Percentiles rank a stretch among this genome's conserved stretches.
These are phyloP conservation scores for Eumacrocentrus americanus DNA, from an alignment of 2,888 invertebrate genomes.

Conservation along the genomic window DNA sequence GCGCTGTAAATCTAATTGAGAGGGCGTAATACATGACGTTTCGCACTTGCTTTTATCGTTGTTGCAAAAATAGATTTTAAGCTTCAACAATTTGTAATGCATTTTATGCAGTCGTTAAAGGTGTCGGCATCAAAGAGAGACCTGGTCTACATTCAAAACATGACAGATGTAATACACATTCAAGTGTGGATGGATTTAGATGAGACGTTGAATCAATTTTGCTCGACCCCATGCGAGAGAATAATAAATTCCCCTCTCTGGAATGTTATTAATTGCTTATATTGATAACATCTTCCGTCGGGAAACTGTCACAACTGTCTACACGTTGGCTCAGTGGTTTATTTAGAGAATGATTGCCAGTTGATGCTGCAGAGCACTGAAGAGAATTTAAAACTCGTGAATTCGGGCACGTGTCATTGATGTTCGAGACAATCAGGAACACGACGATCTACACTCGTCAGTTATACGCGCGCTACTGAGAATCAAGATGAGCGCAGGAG, in stretches of 20 bases:
- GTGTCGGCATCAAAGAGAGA: too few relatives aligned
- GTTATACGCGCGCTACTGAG: constrained; percentile 46
- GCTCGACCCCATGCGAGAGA: constrained; percentile 23
- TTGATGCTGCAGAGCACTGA: too few relatives aligned
- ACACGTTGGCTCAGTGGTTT: too few relatives aligned
- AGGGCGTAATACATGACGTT: constrained; percentile 10
- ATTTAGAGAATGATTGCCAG: too few relatives aligned
- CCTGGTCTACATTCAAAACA: not conserved
- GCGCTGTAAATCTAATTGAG: constrained; percentile 20
- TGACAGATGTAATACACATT: not conserved
- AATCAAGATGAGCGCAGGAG: constrained; percentile 19
- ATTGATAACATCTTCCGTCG: constrained; percentile 8
- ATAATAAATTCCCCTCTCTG: not conserved
- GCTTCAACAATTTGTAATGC: not conserved
- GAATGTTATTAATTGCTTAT: constrained; percentile 7
- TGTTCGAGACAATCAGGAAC: constrained; percentile 18
- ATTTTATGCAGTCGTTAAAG: too few relatives aligned
- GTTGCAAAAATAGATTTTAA: constrained; percentile 17
- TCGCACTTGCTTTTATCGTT: not conserved
- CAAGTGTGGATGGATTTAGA: not conserved
- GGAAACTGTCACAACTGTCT: not conserved
- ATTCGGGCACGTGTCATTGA: constrained; percentile 32
- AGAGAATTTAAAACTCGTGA: too few relatives aligned
- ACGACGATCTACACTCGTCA: constrained; percentile 33
- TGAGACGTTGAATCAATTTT: constrained; percentile 18